These are phyloP conservation scores for Tetragonisca angustula DNA, from an alignment of 2,888 invertebrate genomes.

Conservation along the genomic window DNA sequence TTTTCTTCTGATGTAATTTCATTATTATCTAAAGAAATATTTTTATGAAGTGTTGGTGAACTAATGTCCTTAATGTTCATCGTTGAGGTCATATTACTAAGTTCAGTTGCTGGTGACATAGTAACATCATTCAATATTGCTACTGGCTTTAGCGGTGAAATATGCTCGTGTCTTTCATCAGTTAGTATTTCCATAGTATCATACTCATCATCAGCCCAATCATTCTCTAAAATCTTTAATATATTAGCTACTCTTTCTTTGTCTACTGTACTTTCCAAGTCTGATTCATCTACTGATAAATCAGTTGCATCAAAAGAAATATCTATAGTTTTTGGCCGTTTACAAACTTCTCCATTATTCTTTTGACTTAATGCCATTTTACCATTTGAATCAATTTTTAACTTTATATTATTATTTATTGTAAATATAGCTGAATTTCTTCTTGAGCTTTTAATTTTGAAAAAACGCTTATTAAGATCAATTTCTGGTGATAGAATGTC, in stretches of 20 bases:
- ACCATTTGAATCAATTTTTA: constrained; percentile 78
- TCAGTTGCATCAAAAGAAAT: constrained; percentile 80
- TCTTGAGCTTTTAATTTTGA: constrained; percentile 81
- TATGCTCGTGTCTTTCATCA: constrained; percentile 10
- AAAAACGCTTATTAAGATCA: constrained; percentile 83
- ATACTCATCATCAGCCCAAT: constrained; percentile 81
- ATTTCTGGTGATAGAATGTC: constrained; percentile 56
- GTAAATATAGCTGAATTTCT: constrained; percentile 77
- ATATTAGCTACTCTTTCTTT: constrained; percentile 77
- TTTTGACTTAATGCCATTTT: constrained; percentile 73
- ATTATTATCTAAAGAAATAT: constrained; percentile 59
- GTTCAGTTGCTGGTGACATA: constrained; percentile 85
- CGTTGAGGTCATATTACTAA: constrained; percentile 85
- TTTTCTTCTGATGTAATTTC: constrained; percentile 62
- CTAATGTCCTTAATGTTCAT: constrained; percentile 84
- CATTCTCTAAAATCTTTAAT: constrained; percentile 81
- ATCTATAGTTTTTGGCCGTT: constrained; percentile 66
- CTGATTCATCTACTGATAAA: constrained; percentile 80
- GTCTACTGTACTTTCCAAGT: constrained; percentile 73
- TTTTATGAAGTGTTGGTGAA: constrained; percentile 52
- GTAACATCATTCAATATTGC: constrained; percentile 63
- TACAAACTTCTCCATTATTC: constrained; percentile 49
- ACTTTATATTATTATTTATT: constrained; percentile 82
- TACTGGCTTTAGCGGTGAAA: constrained; percentile 70
- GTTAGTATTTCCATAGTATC: constrained; percentile 72